Evolutionary conservation across 2,888 invertebrate genomes (phyloP).

Genomic region (Portevinia maculata): DNA sequence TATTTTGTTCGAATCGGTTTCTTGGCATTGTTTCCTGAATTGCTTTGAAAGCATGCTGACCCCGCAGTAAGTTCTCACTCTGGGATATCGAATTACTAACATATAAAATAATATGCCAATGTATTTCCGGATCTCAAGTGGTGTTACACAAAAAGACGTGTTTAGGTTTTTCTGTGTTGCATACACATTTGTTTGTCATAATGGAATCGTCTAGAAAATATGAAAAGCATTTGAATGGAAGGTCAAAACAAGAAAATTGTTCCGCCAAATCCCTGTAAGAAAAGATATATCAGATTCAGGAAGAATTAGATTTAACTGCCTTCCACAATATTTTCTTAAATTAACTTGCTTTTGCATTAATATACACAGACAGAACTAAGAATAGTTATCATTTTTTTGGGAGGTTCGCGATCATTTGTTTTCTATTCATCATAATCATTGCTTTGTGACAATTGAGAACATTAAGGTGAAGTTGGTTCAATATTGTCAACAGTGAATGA

Average conservation of each 20-base stretch:
- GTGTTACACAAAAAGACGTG: neutral
- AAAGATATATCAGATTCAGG: neutral
- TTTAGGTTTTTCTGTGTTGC: slow-evolving; percentile 4
- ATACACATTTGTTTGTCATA: slow-evolving; percentile 2
- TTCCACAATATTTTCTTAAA: slow-evolving; percentile 3
- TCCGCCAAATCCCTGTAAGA: too few species aligned
- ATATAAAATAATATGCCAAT: too few species aligned
- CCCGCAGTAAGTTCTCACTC: too few species aligned
- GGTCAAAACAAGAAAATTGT: neutral
- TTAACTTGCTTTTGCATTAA: slow-evolving; percentile 6
- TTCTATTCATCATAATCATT: too few species aligned
- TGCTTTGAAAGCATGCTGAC: neutral
- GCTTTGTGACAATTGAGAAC: too few species aligned
- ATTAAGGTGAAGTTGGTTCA: slow-evolving; percentile 6
- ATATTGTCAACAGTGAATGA: slow-evolving; percentile 5
- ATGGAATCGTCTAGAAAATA: slow-evolving; percentile 1
- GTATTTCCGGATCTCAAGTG: too few species aligned
- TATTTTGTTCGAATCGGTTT: neutral
- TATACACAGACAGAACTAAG: neutral
- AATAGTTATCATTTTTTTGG: slow-evolving; percentile 3
- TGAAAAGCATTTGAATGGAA: slow-evolving; percentile 9
- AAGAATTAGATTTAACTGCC: neutral
- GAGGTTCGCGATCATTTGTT: neutral
- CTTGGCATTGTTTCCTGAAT: neutral
- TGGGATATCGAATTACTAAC: too few species aligned